Conservation (phyloP, 2,113 vertebrate genomes). For the Elachura formosa region DNA sequence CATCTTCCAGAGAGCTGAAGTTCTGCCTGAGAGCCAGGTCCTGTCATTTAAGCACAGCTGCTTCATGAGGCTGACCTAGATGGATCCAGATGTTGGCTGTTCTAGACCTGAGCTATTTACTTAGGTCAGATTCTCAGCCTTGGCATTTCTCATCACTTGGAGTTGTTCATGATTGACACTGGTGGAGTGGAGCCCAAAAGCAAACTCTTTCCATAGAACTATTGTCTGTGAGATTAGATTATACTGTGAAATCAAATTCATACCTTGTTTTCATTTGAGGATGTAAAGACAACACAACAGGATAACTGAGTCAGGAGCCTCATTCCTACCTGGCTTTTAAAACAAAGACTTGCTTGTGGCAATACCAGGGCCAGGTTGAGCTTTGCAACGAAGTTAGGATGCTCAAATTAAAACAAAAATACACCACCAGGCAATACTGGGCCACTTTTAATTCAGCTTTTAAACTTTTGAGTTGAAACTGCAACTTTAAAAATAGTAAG, state of each 20-base stretch:
- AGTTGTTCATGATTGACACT: not conserved
- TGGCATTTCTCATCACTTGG: not conserved
- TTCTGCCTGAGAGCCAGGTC: not conserved
- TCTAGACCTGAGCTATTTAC: not conserved
- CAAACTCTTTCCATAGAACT: not conserved
- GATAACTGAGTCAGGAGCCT: not conserved
- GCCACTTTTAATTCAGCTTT: not conserved
- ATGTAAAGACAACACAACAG: not conserved
- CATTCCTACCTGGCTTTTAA: not conserved
- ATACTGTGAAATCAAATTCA: not conserved
- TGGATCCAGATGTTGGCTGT: not conserved
- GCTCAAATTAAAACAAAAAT: not conserved
- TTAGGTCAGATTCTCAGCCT: not conserved
- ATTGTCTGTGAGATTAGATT: not conserved
- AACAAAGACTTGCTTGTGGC: not conserved
- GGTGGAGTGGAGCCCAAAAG: not conserved
- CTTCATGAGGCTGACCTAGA: not conserved
- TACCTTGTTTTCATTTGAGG: not conserved
- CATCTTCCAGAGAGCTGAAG: not conserved
- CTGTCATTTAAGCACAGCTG: not conserved
- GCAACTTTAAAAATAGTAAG: constrained; percentile 48
- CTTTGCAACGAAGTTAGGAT: not conserved
- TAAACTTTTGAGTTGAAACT: constrained; percentile 20
- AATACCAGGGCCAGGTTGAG: not conserved
- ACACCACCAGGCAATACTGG: not conserved